Conservation (phyloP, 2,797 vertebrate genomes). For the Sebastes variabilis region DNA sequence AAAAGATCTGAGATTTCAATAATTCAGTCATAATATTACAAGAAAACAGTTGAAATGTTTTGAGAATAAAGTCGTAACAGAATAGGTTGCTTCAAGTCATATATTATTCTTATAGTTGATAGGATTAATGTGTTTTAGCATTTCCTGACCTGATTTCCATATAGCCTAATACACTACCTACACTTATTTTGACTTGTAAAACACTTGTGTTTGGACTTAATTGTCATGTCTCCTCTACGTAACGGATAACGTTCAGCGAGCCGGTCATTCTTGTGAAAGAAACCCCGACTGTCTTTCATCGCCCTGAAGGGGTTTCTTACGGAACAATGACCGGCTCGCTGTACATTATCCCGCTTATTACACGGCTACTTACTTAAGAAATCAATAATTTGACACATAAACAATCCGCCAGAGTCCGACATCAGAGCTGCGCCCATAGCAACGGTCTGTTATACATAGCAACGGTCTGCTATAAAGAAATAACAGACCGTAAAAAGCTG, state of each 20-base stretch:
- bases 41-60: background rate
- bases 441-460: no score
- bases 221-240: background rate
- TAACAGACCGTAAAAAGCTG: no score
- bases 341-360: no score
- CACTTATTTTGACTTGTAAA: background rate
- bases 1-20: background rate
- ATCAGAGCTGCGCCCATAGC: no score
- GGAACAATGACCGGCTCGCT: accelerated
- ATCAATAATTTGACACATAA: no score
- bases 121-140: background rate
- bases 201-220: background rate
- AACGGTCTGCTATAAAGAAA: no score
- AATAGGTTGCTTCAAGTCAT: background rate
- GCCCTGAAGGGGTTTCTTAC: no score
- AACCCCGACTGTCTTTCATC: no score
- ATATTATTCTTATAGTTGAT: background rate
- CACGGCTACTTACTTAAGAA: no score
- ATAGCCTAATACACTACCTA: background rate
- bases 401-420: accelerated
- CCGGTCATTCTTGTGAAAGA: no score
- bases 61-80: background rate
- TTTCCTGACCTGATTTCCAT: background rate
- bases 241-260: no score
- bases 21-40: background rate